A percentile compares a stretch with the other conserved stretches of the same genome.
phyloP scores from a whole-genome alignment of 2,113 vertebrate species.

The Equus quagga region DNA sequence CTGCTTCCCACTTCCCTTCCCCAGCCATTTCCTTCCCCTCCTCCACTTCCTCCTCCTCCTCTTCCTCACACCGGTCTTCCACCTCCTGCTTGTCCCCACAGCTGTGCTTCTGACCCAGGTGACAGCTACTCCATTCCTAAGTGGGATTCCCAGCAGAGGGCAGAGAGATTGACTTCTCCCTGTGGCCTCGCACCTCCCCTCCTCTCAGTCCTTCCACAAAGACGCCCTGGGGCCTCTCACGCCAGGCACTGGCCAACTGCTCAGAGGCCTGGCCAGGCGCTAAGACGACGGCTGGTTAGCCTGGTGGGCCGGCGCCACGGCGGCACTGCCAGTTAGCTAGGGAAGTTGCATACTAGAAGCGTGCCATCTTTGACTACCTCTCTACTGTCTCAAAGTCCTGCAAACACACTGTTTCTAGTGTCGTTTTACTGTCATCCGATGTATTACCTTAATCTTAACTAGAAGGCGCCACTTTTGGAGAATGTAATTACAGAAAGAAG shows the following conservation, averaged over 20 bases:
- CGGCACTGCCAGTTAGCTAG: background rate
- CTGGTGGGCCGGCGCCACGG: background rate
- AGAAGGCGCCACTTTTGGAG: background rate
- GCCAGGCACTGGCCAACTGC: background rate
- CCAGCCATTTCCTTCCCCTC: background rate
- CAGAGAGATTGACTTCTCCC: background rate
- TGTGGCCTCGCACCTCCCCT: background rate
- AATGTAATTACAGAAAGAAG: background rate
- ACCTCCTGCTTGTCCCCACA: conserved; percentile 43
- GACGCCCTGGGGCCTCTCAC: background rate
- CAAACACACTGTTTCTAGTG: background rate
- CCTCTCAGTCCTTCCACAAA: background rate
- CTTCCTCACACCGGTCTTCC: background rate
- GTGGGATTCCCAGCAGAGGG: background rate
- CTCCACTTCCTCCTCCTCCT: background rate
- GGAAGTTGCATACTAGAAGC: background rate
- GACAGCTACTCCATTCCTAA: conserved; percentile 36
- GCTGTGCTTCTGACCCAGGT: conserved; percentile 69
- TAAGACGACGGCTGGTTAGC: background rate
- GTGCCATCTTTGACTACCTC: background rate
- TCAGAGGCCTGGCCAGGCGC: background rate
- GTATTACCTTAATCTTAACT: background rate
- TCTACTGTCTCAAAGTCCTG: background rate
- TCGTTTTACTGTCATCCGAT: background rate
- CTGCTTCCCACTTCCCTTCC: conserved; percentile 3